A percentile compares a stretch with the other conserved stretches of the same genome.
These are phyloP conservation scores for Odontothrips loti DNA, from an alignment of 2,888 invertebrate species.

Conservation along the genomic window DNA sequence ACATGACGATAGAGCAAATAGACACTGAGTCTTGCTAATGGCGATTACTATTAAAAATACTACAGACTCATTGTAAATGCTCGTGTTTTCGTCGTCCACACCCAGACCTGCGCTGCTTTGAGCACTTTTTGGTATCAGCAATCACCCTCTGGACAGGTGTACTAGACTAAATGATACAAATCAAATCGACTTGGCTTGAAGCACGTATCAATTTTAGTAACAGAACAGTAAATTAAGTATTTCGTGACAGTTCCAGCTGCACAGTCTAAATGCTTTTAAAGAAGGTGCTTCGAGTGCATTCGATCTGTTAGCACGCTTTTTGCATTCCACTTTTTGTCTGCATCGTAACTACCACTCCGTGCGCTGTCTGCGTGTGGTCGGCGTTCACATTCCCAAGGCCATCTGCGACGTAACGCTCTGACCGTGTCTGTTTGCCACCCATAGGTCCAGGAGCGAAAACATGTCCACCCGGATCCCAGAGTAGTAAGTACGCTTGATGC, in stretches of 20 bases:
- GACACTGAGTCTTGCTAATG: background rate
- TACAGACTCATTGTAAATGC: background rate
- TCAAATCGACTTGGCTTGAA: background rate
- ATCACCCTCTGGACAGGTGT: background rate
- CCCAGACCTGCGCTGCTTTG: background rate
- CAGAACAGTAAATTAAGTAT: background rate
- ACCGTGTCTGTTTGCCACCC: conserved; percentile 13
- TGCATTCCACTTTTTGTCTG: background rate
- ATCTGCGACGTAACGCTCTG: background rate
- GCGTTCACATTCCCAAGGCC: background rate
- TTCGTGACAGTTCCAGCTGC: background rate
- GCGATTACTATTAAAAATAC: background rate
- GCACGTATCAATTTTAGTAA: background rate
- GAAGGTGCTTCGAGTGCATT: background rate
- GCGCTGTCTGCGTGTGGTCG: background rate
- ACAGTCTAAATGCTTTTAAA: no score
- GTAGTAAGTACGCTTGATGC: conserved; percentile 31
- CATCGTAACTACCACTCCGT: no score
- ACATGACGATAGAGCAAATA: background rate
- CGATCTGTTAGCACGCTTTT: background rate
- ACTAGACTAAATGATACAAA: background rate
- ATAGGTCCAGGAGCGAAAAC: conserved; percentile 33
- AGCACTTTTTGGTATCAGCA: background rate
- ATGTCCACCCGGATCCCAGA: conserved; percentile 32
- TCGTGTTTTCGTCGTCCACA: conserved; percentile 24